Evolutionary conservation across 2,113 vertebrate genomes (phyloP), one percentile per base, ranked within the genome.

Genomic region (Hyperopisus bebe): DNA sequence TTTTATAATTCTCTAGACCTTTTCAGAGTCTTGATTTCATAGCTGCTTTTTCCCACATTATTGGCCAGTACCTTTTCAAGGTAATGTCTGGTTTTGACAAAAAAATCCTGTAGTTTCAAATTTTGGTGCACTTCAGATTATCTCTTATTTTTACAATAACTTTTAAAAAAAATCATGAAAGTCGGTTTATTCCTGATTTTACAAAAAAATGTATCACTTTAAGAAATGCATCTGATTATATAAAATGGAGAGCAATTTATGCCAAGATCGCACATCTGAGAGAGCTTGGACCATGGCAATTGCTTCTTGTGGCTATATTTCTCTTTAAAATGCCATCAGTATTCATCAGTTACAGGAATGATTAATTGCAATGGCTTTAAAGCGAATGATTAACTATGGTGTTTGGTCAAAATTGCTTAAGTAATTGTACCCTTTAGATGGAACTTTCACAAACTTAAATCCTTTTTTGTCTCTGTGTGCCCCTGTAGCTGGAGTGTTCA

Each of bases 401-500:
- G 10, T 70, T 70, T 70, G n/a, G n/a, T 70, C 4, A 70, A 31
- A 31, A 27, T 11, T 10, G 62, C 62, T 66, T 66, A 66, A 70
- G 27, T 70, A 70, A 70, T 70, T 31, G 27, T 70, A 70, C 62
- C 62, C 10, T 70, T 70, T 70, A 31, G n/a, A 31, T 70, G 62
- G 27, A 70, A 70, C 27, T 70, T 70, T 62, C 6, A 8, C 9
- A 31, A 27, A 70, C 27, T 70, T 27, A 31, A 31, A 66, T 66
- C 24, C 2, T 11, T 27, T 70, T 70, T 70, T 70, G n/a, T 70
- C n/a, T 70, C 6, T 89, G 0, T 91, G 0, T 82, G 1, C 89
- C 42, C 62, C 89, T 92, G 31, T 93, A 99, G 98, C 93, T 99
- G 95, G 98, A 99, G 92, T 99, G 98, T 93, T 99, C 98, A 0